Conservation (phyloP, 1,140 invertebrate genomes). For the Platyura marginata region DNA sequence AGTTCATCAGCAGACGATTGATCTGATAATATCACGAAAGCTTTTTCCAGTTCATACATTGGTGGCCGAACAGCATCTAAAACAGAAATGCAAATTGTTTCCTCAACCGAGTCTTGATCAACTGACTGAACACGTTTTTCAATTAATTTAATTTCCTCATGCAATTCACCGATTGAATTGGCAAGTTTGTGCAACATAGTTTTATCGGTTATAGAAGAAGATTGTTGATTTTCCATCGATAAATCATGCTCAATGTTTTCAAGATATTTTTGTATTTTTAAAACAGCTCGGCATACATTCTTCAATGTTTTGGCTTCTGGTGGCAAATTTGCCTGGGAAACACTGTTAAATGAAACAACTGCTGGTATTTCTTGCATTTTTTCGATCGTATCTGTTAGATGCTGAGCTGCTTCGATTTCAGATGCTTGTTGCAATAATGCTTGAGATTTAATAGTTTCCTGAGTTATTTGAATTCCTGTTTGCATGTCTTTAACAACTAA, state of each 20-base stretch:
- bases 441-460: conserved; percentile 29
- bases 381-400: conserved; percentile 19
- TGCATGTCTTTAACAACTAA: conserved; percentile 27
- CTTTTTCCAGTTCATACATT: conserved; percentile 28
- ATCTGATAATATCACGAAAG: conserved; percentile 22
- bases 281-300: conserved; percentile 20
- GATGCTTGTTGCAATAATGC: conserved; percentile 27
- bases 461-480: conserved; percentile 28
- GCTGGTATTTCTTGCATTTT: conserved; percentile 27
- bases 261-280: conserved; percentile 24
- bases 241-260: conserved; percentile 26
- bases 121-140: conserved; percentile 24
- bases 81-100: conserved; percentile 29
- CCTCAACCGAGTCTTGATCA: conserved; percentile 25
- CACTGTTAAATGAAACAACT: conserved; percentile 26
- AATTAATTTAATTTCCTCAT: conserved; percentile 23
- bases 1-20: conserved; percentile 15
- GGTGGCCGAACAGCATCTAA: conserved; percentile 29
- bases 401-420: conserved; percentile 27
- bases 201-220: conserved; percentile 21
- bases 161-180: conserved; percentile 24
- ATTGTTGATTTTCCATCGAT: conserved; percentile 19
- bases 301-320: conserved; percentile 22
- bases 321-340: conserved; percentile 28
- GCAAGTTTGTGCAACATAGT: conserved; percentile 27